Evolutionary conservation across 2,888 invertebrate genomes (phyloP), one percentile per base, ranked within the genome.

Genomic region (Calephelis perditalis): DNA sequence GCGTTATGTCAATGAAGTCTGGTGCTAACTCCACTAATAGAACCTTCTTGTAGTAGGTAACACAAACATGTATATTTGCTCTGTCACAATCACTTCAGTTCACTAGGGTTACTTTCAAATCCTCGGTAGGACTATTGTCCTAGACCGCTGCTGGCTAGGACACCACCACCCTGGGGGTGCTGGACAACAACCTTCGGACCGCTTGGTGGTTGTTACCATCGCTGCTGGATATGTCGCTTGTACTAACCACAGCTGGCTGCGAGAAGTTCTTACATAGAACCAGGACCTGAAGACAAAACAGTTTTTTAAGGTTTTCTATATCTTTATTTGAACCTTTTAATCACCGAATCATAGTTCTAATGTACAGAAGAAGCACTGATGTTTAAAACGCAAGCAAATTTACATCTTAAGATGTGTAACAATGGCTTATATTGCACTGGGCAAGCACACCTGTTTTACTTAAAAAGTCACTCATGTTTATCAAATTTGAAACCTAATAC

Each of bases 221-320:
- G 47, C 88, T 89, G 79, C 89, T 91, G 3, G 91, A 89, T 15
- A 90, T 87, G 66, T 88, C 88, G 57, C 91, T 88, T 61, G 84
- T 83, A 78, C 89, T 85, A 10, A 82, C 84, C 9, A 90, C 83
- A 10, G 86, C 73, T 7, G 88, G 84, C 70, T 86, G 83, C 4
- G 82, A 82, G 78, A 91, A 91, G 80, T 91, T 89, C 79, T 89
- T 90, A 76, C 89, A 86, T 1, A 91, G 81, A 49, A 91, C 86
- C 45, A 87, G 70, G 47, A 88, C 78, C 89, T 89, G 73, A 3
- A 74, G 73, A 10, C 6, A 55, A 52, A 54, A 54, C 15, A 7
- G n/a, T 40, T 7, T 7, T 40, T 37, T 37, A 7, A 40, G 26
- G 1, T 26, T 26, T 26, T 26, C 4, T 26, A 26, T 26, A 26